A percentile compares a stretch with the other conserved stretches of the same genome.
phyloP scores from a whole-genome alignment of 2,113 vertebrate species.

The Ciconia maguari region DNA sequence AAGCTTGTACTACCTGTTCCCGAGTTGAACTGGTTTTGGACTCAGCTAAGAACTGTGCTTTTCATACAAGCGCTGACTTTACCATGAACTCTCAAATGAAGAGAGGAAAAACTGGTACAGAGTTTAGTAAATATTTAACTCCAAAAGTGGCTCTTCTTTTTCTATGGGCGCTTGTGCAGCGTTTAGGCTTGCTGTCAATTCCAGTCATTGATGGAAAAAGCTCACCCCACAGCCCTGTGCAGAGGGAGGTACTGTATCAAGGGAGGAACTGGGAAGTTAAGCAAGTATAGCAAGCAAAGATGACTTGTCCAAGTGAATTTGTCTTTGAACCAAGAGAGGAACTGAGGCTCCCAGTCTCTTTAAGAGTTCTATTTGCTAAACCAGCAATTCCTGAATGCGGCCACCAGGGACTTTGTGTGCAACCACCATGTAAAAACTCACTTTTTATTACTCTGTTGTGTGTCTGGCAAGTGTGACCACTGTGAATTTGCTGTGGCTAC shows the following conservation, averaged over 20 bases:
- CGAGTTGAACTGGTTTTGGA: not conserved
- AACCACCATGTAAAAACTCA: not conserved
- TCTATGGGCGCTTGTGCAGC: not conserved
- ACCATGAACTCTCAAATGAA: not conserved
- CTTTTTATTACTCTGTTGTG: conserved; percentile 12
- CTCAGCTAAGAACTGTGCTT: not conserved
- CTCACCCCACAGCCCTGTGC: not conserved
- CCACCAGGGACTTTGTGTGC: conserved; percentile 37
- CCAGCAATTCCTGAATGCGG: not conserved
- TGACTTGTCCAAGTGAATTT: not conserved
- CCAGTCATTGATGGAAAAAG: not conserved
- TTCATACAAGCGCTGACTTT: not conserved
- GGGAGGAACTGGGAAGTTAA: not conserved
- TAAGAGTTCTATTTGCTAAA: not conserved
- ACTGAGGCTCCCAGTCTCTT: not conserved
- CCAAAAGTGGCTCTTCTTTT: not conserved
- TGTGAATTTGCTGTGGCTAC: conserved; percentile 48
- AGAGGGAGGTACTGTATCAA: not conserved
- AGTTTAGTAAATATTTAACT: not conserved
- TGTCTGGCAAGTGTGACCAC: conserved; percentile 21
- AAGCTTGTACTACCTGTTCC: not conserved
- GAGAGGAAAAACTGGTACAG: not conserved
- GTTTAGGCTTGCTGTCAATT: not conserved
- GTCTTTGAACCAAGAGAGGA: not conserved
- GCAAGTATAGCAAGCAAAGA: not conserved